Conservation (phyloP, 2,888 invertebrate species). For the Erebia palarica region DNA sequence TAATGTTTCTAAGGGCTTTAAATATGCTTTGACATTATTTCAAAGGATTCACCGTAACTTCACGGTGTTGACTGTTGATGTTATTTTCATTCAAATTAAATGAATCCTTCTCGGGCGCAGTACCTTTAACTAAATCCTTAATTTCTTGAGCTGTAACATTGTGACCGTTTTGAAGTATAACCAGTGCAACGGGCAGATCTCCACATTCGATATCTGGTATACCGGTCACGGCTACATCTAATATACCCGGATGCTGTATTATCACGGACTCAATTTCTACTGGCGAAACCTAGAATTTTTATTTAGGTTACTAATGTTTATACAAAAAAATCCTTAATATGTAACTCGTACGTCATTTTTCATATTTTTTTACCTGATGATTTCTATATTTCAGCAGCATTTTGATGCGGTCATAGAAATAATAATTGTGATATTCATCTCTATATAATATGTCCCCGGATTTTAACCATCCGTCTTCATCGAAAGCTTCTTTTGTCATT, state of each 20-base stretch:
- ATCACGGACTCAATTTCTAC: constrained; percentile 58
- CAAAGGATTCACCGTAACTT: no score
- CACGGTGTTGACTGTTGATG: no score
- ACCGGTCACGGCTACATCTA: constrained; percentile 58
- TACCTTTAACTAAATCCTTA: constrained; percentile 59
- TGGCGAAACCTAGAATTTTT: constrained; percentile 55
- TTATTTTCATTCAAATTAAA: no score
- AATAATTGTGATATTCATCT: constrained; percentile 59
- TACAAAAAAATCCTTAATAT: not conserved
- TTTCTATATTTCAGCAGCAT: constrained; percentile 63
- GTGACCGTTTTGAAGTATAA: constrained; percentile 47
- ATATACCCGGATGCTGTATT: constrained; percentile 53
- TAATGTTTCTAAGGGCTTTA: not conserved
- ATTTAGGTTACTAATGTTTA: no score
- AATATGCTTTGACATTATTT: no score
- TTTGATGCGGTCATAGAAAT: constrained; percentile 63
- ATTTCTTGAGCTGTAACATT: constrained; percentile 55
- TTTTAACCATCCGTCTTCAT: constrained; percentile 68
- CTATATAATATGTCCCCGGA: constrained; percentile 65
- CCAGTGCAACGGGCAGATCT: constrained; percentile 54
- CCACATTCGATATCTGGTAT: constrained; percentile 51
- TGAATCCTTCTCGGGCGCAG: no score
- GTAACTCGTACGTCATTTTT: not conserved
- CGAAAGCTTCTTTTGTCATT: constrained; percentile 57
- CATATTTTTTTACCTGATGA: constrained; percentile 51